Evolutionary conservation across 2,113 vertebrate species (phyloP).

Genomic region (Gallinago undulata): DNA sequence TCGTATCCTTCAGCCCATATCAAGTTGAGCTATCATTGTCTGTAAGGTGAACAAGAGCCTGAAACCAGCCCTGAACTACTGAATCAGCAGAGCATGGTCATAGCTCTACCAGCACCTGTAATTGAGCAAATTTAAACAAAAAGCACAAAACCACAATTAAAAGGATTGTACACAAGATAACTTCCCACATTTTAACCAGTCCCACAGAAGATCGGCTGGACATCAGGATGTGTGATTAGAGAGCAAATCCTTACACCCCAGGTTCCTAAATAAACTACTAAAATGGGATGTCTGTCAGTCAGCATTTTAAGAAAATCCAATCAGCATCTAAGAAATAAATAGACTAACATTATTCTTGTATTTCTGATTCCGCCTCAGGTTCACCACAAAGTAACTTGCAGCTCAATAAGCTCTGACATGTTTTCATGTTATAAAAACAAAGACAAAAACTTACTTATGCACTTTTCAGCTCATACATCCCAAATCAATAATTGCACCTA

Average conservation of each 20-base stretch:
- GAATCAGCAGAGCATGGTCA: neutral
- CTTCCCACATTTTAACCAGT: neutral
- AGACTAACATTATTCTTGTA: neutral
- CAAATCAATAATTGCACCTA: conserved; percentile 73
- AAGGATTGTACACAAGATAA: neutral
- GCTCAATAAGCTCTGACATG: conserved; percentile 34
- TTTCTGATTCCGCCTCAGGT: neutral
- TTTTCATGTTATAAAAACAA: conserved; percentile 36
- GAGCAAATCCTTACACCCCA: neutral
- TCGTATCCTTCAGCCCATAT: neutral
- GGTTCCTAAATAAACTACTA: neutral
- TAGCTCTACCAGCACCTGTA: neutral
- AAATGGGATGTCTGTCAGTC: neutral
- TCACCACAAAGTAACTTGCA: neutral
- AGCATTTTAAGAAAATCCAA: neutral
- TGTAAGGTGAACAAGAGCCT: neutral
- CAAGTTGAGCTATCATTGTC: neutral
- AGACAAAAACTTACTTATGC: conserved; percentile 62
- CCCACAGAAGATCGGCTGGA: neutral
- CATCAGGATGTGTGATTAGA: neutral
- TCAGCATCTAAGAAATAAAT: neutral
- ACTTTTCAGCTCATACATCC: conserved; percentile 55
- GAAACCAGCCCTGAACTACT: neutral
- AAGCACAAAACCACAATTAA: neutral
- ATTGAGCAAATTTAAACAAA: neutral